phyloP scores from a whole-genome alignment of 30 jellyfish, hydroid and myxozoan genomes.

The Nemopilema nomurai region DNA sequence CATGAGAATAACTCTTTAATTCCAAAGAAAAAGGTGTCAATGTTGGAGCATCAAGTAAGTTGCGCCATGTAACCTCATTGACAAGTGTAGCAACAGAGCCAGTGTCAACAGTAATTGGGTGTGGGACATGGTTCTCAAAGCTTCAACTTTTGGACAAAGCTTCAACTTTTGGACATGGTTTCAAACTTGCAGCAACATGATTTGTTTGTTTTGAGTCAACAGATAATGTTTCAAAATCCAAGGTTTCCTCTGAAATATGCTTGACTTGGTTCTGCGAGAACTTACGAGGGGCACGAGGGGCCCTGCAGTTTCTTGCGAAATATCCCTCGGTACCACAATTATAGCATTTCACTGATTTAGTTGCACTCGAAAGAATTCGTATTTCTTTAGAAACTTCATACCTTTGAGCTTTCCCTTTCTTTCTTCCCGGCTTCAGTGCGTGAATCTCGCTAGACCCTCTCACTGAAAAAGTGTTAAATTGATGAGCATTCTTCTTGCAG shows the following conservation, averaged over 20 bases:
- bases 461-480: conserved; percentile 36
- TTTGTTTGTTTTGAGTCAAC: conserved; percentile 53
- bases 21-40: conserved; percentile 56
- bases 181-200: conserved; percentile 44
- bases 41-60: conserved; percentile 61
- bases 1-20: conserved; percentile 54
- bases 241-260: conserved; percentile 63
- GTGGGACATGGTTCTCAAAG: conserved; percentile 22
- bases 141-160: conserved; percentile 38
- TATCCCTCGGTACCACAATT: conserved; percentile 67
- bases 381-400: conserved; percentile 52
- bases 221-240: conserved; percentile 49
- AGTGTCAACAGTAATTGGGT: conserved; percentile 56
- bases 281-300: conserved; percentile 65
- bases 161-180: conserved; percentile 34
- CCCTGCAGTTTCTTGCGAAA: conserved; percentile 60
- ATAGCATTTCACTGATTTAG: conserved; percentile 51
- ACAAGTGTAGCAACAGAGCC: conserved; percentile 64
- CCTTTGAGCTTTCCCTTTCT: conserved; percentile 51
- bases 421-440: conserved; percentile 53
- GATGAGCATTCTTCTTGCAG: conserved; percentile 56
- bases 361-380: conserved; percentile 51
- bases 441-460: conserved; percentile 33
- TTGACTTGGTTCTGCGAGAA: conserved; percentile 56
- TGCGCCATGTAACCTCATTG: conserved; percentile 71